A percentile compares a stretch with the other conserved stretches of the same genome.
Evolutionary conservation across 2,113 vertebrate species (phyloP).

Genomic region (Cervus canadensis): DNA sequence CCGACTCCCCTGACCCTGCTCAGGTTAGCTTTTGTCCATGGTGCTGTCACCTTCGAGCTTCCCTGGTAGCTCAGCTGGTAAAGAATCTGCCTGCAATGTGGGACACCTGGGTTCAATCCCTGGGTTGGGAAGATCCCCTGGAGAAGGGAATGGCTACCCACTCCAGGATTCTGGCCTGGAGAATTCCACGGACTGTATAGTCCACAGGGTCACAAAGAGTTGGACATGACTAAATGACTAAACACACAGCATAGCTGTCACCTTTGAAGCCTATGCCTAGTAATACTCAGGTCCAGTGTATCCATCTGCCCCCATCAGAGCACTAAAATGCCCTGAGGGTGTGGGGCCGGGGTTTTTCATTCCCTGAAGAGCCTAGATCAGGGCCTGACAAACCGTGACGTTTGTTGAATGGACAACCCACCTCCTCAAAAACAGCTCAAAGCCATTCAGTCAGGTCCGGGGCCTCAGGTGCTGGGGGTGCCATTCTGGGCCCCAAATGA

Average conservation of each 20-base stretch:
- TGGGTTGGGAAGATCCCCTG: background rate
- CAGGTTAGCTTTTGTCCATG: background rate
- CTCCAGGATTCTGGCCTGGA: background rate
- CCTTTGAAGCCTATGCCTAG: accelerated
- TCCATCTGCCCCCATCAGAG: background rate
- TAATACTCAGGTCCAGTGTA: background rate
- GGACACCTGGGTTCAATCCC: background rate
- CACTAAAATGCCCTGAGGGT: background rate
- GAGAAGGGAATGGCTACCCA: background rate
- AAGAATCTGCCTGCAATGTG: background rate
- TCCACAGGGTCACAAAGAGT: background rate
- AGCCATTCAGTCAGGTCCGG: background rate
- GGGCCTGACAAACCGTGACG: background rate
- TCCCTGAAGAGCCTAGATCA: background rate
- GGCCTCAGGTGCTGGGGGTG: background rate
- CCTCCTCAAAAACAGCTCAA: background rate
- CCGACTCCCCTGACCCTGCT: background rate
- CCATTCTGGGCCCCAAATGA: background rate
- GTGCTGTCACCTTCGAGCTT: accelerated
- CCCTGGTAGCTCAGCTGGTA: background rate
- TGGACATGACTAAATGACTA: background rate
- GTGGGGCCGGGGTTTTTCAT: background rate
- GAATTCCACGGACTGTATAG: background rate
- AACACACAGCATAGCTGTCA: background rate
- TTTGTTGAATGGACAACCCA: background rate